These are phyloP conservation scores for Neocrepidodera transversa DNA, from an alignment of 2,888 invertebrate species.

Conservation along the genomic window DNA sequence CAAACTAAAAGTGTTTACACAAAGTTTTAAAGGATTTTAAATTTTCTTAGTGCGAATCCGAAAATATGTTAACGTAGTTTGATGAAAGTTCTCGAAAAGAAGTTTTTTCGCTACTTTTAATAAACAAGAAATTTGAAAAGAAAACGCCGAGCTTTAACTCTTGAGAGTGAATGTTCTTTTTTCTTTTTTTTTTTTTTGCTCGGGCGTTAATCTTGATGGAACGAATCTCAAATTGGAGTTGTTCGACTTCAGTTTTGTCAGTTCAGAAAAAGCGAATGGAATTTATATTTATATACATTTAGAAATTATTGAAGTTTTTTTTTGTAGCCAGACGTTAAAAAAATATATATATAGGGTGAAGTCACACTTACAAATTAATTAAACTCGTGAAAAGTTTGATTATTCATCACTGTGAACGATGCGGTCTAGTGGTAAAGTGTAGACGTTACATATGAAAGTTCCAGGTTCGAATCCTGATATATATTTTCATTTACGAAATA, in stretches of 20 bases:
- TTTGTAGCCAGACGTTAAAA: too few relatives aligned
- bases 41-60: conserved; percentile 35
- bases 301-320: conserved; percentile 12
- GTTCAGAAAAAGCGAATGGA: conserved; percentile 4
- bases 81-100: conserved; percentile 29
- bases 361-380: too few relatives aligned
- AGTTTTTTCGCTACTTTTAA: conserved; percentile 32
- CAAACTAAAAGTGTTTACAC: conserved; percentile 38
- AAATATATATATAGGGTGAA: too few relatives aligned
- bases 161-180: background rate
- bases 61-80: conserved; percentile 38
- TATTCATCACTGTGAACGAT: too few relatives aligned
- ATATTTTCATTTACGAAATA: too few relatives aligned
- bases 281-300: conserved; percentile 7
- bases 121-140: conserved; percentile 33
- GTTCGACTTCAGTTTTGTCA: conserved; percentile 16
- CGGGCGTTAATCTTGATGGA: conserved; percentile 16
- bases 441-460: too few relatives aligned
- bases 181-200: too few relatives aligned
- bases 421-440: too few relatives aligned
- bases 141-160: conserved; percentile 23
- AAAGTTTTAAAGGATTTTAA: conserved; percentile 38
- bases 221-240: conserved; percentile 27
- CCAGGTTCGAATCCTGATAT: too few relatives aligned
- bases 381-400: too few relatives aligned